phyloP scores from a whole-genome alignment of 2,113 vertebrate genomes.

The Empidonax traillii region DNA sequence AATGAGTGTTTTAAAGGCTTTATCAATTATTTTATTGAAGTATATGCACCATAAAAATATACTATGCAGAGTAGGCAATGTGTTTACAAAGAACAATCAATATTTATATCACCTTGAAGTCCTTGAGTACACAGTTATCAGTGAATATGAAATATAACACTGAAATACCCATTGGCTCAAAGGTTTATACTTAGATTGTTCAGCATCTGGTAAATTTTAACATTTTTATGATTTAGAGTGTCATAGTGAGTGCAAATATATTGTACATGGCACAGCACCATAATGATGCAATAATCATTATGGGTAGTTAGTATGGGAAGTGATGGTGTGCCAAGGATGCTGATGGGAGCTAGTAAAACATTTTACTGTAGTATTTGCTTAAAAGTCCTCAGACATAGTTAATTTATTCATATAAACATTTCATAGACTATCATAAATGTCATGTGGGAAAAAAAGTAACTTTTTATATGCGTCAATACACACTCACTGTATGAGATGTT shows the following conservation, averaged over 20 bases:
- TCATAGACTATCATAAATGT: background rate
- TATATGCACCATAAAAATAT: background rate
- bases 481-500: background rate
- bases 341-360: constrained; percentile 20
- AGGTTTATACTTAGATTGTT: constrained; percentile 15
- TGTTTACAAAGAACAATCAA: background rate
- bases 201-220: constrained; percentile 26
- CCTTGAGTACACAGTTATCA: background rate
- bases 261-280: background rate
- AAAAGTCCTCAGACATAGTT: background rate
- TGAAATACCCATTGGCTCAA: background rate
- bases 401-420: constrained; percentile 14
- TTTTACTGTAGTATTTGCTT: constrained; percentile 18
- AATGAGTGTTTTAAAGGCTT: background rate
- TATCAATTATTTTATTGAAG: background rate
- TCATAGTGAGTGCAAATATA: background rate
- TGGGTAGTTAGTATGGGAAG: background rate
- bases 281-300: constrained; percentile 45
- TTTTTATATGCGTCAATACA: background rate
- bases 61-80: background rate
- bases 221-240: constrained; percentile 30
- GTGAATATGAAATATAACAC: background rate
- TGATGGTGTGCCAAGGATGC: background rate
- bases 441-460: background rate
- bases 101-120: constrained; percentile 39